Evolutionary conservation across 2,797 vertebrate genomes (phyloP), one percentile per base, ranked within the genome.

Genomic region (Bucorvus abyssinicus): DNA sequence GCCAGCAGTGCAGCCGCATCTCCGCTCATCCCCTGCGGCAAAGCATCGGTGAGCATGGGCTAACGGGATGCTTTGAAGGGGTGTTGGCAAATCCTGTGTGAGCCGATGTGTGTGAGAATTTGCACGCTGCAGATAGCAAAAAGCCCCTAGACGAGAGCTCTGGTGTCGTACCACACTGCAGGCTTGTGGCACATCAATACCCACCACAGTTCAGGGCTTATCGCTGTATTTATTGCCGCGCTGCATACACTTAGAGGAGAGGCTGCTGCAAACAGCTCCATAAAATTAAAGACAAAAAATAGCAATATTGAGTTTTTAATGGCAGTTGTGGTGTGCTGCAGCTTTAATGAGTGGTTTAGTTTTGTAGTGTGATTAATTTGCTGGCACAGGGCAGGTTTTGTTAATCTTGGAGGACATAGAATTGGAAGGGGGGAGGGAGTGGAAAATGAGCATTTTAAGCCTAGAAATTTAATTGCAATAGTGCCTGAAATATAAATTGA

Each of bases 381-480:
- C 87, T 93, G 84, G 84, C 87, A 76, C 57, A 52, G 73, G 81
- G 56, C 40, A 86, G 74, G 21, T 50, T 95, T 92, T 86, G 74
- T 95, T 96, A 80, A 91, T 92, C 92, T 92, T 86, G 40, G 76
- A 96, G 78, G 73, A 85, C 73, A 47, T 20, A 57, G 53, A 59
- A 68, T 12, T 85, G 67, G 60, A 92, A 82, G 38, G 16, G 38
- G 21, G 9, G 36, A 89, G 70, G 59, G 69, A 70, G 36, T 32
- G 55, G 16, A 77, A 87, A 94, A 59, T 9, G 70, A 36, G 21
- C 76, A 78, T 87, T 95, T 94, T 91, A 92, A 96, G 49, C 44
- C n/a, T 42, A 70, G 74, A 93, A 92, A 93, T 92, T 69, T 93
- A 96, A 94, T 95, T 89, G 84, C 76, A 86, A 94, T 77, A 94